phyloP scores from a whole-genome alignment of 2,888 invertebrate genomes.

The Mesopsocus fuscifrons region DNA sequence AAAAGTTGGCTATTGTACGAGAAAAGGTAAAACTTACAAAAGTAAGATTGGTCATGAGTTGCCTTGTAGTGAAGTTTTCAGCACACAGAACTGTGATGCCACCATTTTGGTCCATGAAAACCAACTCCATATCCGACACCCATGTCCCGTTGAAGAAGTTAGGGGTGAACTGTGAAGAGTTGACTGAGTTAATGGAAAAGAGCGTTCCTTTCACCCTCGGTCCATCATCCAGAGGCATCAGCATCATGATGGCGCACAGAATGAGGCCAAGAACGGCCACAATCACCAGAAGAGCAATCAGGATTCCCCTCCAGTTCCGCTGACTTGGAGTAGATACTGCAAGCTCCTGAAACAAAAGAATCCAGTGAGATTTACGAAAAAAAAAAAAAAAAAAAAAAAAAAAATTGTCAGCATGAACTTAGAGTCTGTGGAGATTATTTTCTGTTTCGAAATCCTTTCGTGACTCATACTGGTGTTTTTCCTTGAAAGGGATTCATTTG shows the following conservation, averaged over 20 bases:
- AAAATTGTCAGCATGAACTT: too few relatives aligned
- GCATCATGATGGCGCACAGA: constrained; percentile 75
- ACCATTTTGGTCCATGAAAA: constrained; percentile 56
- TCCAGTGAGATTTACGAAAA: constrained; percentile 6
- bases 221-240: constrained; percentile 61
- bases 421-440: too few relatives aligned
- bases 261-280: constrained; percentile 74
- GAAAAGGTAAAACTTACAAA: too few relatives aligned
- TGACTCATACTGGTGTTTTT: too few relatives aligned
- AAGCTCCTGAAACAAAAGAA: constrained; percentile 48
- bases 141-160: constrained; percentile 57
- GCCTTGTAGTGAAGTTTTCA: constrained; percentile 47
- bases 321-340: constrained; percentile 72
- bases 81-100: constrained; percentile 64
- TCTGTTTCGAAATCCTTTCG: too few relatives aligned
- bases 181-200: neutral
- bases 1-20: neutral
- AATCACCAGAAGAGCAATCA: constrained; percentile 79
- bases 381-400: neutral
- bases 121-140: constrained; percentile 57
- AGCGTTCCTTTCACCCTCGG: too few relatives aligned
- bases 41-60: constrained; percentile 62
- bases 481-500: too few relatives aligned
- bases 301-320: constrained; percentile 87
- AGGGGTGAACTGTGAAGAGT: constrained; percentile 22